Base-by-base conservation (phyloP, 2,888 invertebrate genomes). In the Drosophila meridiana region DNA sequence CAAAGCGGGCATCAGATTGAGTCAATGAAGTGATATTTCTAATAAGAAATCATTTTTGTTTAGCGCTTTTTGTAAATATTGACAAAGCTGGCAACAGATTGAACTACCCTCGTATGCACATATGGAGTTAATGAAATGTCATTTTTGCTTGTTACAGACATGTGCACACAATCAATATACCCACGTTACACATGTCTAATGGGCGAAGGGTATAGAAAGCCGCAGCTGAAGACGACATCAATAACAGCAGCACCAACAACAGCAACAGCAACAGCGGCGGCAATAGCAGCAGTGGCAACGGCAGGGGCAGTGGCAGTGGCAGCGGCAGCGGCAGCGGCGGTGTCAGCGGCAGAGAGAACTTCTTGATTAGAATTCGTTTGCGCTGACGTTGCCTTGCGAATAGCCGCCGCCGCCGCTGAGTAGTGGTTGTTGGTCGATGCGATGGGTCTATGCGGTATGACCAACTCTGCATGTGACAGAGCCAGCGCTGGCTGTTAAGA, bases 331-430 rank as follows among this genome's bases (percentile, higher is more conserved):
- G 7, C 28, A 34, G 4, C 57, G 43, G 36, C 40, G 45, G 9
- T 36, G 40, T 32, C 62, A 48, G 9, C 62, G 26, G 30, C 32
- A 65, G 68, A 38, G 68, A 42, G 68, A 78, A 69, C 50, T 67
- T 61, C 53, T 67, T 64, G 70, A 62, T 59, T 68, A 59, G 56
- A 61, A 57, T 52, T 74, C 64, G 32, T 57, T 40, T 26, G 55
- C 69, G 66, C 73, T 66, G 78, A 73, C 67, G 77, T 73, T 69
- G 78, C 50, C 58, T 50, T 48, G 58, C 56, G 34, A 40, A 34
- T 30, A 50, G 50, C 9, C 36, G 42, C 62, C 30, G 62, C 45
- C n/a, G 43, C 20, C 11, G 43, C 20, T 5, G 34, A 32, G 32
- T 32, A n/a, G 58, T 48, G 52, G 47, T 67, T 66, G n/a, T 40